Conservation (phyloP, 2,113 vertebrate genomes). For the Carettochelys insculpta region DNA sequence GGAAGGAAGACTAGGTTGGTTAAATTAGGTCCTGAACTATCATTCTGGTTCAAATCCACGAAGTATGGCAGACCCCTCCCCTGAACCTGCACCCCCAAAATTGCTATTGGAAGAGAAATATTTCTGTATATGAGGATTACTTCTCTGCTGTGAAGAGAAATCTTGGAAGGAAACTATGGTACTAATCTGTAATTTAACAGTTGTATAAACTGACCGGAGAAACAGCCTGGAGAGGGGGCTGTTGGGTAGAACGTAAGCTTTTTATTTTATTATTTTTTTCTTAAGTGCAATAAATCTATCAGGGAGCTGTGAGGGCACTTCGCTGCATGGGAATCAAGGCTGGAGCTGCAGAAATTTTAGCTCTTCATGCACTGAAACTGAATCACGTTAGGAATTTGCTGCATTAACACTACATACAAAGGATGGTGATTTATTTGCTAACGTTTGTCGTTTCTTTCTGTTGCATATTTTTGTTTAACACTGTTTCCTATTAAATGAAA, state of each 20-base stretch:
- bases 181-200: not conserved
- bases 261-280: constrained; percentile 20
- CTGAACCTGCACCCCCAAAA: not conserved
- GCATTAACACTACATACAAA: not conserved
- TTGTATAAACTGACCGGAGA: not conserved
- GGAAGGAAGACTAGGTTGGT: not conserved
- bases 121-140: not conserved
- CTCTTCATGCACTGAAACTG: not conserved
- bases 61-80: not conserved
- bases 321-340: not conserved
- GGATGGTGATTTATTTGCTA: not conserved
- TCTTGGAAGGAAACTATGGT: not conserved
- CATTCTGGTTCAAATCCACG: not conserved
- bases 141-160: not conserved
- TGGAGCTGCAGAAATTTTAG: not conserved
- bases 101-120: not conserved
- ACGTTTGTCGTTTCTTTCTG: constrained; percentile 15
- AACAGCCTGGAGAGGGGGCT: not conserved
- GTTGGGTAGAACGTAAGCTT: not conserved
- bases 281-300: constrained; percentile 79
- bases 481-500: constrained; percentile 75
- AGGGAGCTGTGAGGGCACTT: constrained; percentile 62
- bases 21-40: not conserved
- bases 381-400: not conserved
- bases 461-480: constrained; percentile 50